Percentiles rank a stretch among this genome's conserved stretches.
Conservation (phyloP, 2,113 vertebrate species). For the Phylloscopus trochilus region DNA sequence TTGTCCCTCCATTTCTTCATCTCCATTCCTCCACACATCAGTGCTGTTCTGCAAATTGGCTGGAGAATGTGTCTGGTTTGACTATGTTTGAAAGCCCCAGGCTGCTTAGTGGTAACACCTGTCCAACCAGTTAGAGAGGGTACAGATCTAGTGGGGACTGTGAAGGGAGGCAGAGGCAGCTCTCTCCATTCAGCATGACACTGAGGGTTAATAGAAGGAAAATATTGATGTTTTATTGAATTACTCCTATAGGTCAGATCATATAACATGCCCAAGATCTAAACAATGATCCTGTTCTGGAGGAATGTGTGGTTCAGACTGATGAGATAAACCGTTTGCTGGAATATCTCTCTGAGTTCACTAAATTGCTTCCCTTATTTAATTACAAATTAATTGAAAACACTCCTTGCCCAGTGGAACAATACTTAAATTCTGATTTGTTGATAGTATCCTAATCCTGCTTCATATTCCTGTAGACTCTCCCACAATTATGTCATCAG, state of each 20-base stretch:
- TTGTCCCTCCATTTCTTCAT: background rate
- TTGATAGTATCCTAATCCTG: conserved; percentile 78
- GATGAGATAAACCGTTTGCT: conserved; percentile 78
- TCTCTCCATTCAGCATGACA: conserved; percentile 54
- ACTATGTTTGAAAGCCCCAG: background rate
- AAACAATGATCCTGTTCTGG: conserved; percentile 77
- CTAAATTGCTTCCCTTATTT: conserved; percentile 82
- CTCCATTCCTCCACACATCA: background rate
- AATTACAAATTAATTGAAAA: conserved; percentile 86
- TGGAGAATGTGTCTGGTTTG: background rate
- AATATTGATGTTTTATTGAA: conserved; percentile 82
- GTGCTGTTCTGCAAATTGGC: background rate
- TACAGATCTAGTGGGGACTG: background rate
- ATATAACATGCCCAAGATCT: conserved; percentile 73
- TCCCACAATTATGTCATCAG: conserved; percentile 68
- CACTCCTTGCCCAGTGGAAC: conserved; percentile 70
- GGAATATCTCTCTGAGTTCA: conserved; percentile 72
- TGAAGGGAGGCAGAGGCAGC: conserved; percentile 43
- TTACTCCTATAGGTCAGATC: conserved; percentile 78
- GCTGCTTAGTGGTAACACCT: conserved; percentile 48
- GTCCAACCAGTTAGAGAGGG: conserved; percentile 9
- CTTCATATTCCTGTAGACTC: conserved; percentile 66
- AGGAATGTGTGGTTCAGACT: conserved; percentile 77
- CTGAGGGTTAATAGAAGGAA: conserved; percentile 76
- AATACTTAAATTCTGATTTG: conserved; percentile 70